A percentile compares a stretch with the other conserved stretches of the same genome.
phyloP scores from a whole-genome alignment of 2,113 vertebrate species.

The Zingel zingel region DNA sequence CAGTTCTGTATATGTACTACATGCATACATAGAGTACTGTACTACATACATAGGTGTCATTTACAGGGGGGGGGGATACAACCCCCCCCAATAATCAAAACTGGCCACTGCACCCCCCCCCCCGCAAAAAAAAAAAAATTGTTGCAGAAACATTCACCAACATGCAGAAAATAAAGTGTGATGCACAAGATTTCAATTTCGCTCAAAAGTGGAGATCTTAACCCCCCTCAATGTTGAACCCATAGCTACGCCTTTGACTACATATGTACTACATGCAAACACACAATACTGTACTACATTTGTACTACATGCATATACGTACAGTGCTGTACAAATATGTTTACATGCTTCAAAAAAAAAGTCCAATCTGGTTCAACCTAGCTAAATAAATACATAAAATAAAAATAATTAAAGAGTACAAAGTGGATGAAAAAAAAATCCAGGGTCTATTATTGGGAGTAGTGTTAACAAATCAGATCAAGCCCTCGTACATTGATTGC shows the following conservation, averaged over 20 bases:
- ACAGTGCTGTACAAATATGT: neutral
- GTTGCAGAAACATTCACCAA: too few relatives aligned
- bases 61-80: too few relatives aligned
- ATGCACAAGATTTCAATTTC: too few relatives aligned
- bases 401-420: constrained; percentile 9
- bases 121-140: too few relatives aligned
- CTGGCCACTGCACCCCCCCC: too few relatives aligned
- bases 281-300: neutral
- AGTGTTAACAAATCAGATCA: constrained; percentile 78
- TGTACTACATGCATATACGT: neutral
- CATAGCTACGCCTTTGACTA: too few relatives aligned
- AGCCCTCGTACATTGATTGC: constrained; percentile 84
- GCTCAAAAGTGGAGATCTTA: too few relatives aligned
- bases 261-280: neutral
- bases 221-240: too few relatives aligned
- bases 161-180: too few relatives aligned
- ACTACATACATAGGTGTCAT: neutral
- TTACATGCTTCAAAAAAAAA: neutral
- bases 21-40: neutral
- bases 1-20: neutral
- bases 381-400: neutral
- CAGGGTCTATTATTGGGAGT: constrained; percentile 56
- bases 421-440: constrained; percentile 16
- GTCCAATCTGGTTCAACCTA: neutral
- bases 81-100: too few relatives aligned